Evolutionary conservation across 2,113 vertebrate genomes (phyloP), one percentile per base, ranked within the genome.

Genomic region (Myotis yumanensis): DNA sequence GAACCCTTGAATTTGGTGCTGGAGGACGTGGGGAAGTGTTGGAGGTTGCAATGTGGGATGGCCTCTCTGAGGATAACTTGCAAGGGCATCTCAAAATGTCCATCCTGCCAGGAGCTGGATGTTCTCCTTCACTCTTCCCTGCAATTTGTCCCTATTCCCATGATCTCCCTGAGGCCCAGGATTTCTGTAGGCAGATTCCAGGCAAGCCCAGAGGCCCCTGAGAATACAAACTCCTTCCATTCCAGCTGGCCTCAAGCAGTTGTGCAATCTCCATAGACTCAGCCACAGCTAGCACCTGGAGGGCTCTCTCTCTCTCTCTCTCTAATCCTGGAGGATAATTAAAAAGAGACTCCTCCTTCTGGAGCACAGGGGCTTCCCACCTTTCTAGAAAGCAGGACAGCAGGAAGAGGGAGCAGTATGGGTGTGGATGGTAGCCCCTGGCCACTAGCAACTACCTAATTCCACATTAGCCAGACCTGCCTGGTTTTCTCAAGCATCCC

Each of bases 361-460:
- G 87, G 90, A 93, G 91, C 51, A 8, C 20, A 82, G 76, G 64
- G 76, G 0, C 84, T 94, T 93, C 83, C 71, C 62, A 48, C 86
- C 77, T 95, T 84, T 89, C 71, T 77, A 57, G 91, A 82, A 94
- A 71, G 57, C 83, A 51, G 16, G 11, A 40, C 22, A 66, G 30
- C n/a, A n/a, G 51, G 57, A 68, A 73, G 62, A 62, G 30, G 35
- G 11, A 73, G 17, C 51, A 79, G 40, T 7, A 1, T 52, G 51
- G 30, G 37, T 81, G 16, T 17, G 6, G 25, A 51, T 22, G 68
- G 25, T 62, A 22, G 12, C 40, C 57, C 25, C 32, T 57, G 81
- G 17, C 35, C 73, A 73, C 85, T 14, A 59, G 25, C 6, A 69
- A 28, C 25, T 32, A 37, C 66, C 17, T 30, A 17, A 30, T 68